These are phyloP conservation scores for Gallinago jamesoni DNA, from an alignment of 2,113 vertebrate species.

Conservation along the genomic window DNA sequence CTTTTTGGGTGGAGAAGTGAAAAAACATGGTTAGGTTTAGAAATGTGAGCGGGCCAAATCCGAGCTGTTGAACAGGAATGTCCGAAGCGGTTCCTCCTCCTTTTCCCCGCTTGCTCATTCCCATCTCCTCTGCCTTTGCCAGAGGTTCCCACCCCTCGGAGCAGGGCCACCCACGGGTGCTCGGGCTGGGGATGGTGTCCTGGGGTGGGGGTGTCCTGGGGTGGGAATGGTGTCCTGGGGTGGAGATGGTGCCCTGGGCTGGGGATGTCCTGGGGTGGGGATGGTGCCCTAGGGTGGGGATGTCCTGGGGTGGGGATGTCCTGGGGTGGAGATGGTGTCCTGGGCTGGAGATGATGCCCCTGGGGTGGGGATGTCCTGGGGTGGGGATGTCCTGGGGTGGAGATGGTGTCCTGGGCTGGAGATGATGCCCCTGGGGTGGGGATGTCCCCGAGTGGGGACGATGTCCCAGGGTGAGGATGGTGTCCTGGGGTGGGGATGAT, in stretches of 20 bases:
- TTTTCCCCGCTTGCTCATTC: not conserved
- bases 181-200: not conserved
- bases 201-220: not conserved
- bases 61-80: fast-evolving
- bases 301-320: not conserved
- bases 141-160: not conserved
- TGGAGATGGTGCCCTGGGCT: not conserved
- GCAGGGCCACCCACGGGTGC: not conserved
- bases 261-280: not conserved
- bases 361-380: not conserved
- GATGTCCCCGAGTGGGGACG: not conserved
- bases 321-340: not conserved
- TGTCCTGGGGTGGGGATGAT: not conserved
- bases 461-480: not conserved
- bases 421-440: too few relatives aligned
- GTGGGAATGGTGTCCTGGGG: not conserved
- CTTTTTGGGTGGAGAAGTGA: not conserved
- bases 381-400: not conserved
- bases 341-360: not conserved
- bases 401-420: not conserved
- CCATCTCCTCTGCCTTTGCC: not conserved
- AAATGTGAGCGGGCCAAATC: not conserved
- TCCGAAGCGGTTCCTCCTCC: not conserved
- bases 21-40: not conserved
- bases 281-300: too few relatives aligned